These are phyloP conservation scores for Semicossyphus pulcher DNA, from an alignment of 2,113 vertebrate genomes.

Conservation along the genomic window DNA sequence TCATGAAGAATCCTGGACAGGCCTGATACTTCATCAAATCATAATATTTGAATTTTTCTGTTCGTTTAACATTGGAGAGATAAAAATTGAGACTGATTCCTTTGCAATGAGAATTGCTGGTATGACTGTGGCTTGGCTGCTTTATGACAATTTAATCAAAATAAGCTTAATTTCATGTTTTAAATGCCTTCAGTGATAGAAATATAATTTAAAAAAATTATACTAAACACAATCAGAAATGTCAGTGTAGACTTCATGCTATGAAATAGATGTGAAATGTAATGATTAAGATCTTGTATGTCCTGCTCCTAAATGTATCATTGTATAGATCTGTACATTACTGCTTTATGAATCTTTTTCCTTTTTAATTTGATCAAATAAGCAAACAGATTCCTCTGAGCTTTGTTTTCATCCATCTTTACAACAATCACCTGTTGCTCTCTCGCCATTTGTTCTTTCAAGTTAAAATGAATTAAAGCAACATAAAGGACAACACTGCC, in stretches of 20 bases:
- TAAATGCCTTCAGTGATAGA: too few relatives aligned
- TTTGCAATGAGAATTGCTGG: too few relatives aligned
- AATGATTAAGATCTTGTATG: too few relatives aligned
- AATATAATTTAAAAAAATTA: too few relatives aligned
- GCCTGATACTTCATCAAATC: background rate
- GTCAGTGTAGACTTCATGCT: too few relatives aligned
- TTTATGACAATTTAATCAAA: background rate
- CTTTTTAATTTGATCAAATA: background rate
- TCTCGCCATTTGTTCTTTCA: background rate
- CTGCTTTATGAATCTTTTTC: background rate
- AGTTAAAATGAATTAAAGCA: background rate
- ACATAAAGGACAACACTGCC: slow-evolving; percentile 39
- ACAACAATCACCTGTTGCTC: slow-evolving; percentile 11
- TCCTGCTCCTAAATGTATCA: too few relatives aligned
- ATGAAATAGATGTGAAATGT: too few relatives aligned
- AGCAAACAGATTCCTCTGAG: background rate
- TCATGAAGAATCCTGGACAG: background rate
- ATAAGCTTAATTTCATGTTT: too few relatives aligned
- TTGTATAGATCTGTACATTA: too few relatives aligned
- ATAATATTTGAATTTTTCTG: background rate
- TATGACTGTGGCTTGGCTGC: background rate
- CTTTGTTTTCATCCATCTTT: background rate
- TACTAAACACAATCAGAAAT: too few relatives aligned
- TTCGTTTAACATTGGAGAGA: background rate
- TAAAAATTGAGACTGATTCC: too few relatives aligned